Conservation (phyloP, 2,888 invertebrate genomes). For the Thymelicus lineola region DNA sequence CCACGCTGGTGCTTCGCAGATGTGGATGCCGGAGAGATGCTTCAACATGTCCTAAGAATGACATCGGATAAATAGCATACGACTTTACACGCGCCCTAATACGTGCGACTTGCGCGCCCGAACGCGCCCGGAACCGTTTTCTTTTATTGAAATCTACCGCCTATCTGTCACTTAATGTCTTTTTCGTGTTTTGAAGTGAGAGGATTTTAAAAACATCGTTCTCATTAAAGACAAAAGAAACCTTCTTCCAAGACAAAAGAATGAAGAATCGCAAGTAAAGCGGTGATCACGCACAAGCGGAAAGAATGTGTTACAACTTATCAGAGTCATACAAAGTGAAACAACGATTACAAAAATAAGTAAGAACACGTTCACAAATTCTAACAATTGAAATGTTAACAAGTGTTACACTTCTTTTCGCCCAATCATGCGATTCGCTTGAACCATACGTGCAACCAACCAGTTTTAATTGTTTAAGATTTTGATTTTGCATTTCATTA, state of each 20-base stretch:
- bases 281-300: constrained; percentile 84
- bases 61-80: constrained; percentile 58
- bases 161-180: not conserved
- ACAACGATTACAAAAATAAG: constrained; percentile 69
- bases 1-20: constrained; percentile 79
- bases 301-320: constrained; percentile 81
- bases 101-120: constrained; percentile 63
- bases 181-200: not conserved
- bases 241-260: constrained; percentile 35
- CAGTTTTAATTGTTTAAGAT: not conserved
- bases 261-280: constrained; percentile 67
- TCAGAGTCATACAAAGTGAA: constrained; percentile 67
- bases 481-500: not conserved
- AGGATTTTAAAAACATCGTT: not conserved
- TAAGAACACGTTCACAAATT: constrained; percentile 68
- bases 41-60: constrained; percentile 85
- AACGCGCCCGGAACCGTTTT: constrained; percentile 66
- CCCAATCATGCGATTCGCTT: constrained; percentile 79
- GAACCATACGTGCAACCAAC: constrained; percentile 58
- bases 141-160: not conserved
- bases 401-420: constrained; percentile 79
- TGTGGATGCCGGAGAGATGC: constrained; percentile 78
- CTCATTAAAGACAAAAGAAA: constrained; percentile 17
- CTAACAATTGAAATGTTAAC: constrained; percentile 56
- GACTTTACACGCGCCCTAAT: constrained; percentile 45